Evolutionary conservation across 1,140 invertebrate genomes (phyloP), one percentile per base, ranked within the genome.

Genomic region (Streblospio benedicti): DNA sequence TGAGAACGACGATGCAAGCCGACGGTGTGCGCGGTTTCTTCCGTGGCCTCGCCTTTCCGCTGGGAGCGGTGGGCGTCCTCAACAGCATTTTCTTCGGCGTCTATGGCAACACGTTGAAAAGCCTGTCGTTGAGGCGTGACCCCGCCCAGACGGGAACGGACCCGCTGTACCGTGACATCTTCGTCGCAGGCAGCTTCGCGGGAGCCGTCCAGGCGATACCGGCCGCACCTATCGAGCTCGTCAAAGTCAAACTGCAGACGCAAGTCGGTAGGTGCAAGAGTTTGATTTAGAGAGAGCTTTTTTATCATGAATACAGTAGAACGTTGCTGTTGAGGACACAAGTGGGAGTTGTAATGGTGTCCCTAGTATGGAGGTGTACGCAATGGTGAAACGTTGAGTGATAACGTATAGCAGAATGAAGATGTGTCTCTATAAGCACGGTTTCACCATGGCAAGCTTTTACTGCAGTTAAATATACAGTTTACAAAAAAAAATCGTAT

Each of bases 71-170:
- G 57, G 87, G 86, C 1, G 77, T 81, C 2, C 74, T 85, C 16
- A 88, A 88, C 74, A 83, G 87, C 5, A 67, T 87, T 4, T 85
- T 86, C 65, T 90, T 89, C 67, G 85, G 86, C 38, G 79, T 84
- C 38, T 88, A 87, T 66, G 84, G 82, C 6, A 81, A 80, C 58
- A 76, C 78, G 28, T 63, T 87, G 49, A 72, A 80, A 68, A 1
- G 45, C 78, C 18, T 65, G 5, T 41, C 31, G 4, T 41, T 23
- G 12, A 6, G 4, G 5, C 4, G 18, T 9, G 20, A 53, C n/a
- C 25, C 20, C 5, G 51, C 2, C 5, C 23, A 27, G 5, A 27
- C 28, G 20, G 51, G 25, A n/a, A n/a, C n/a, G 23, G 23, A 28
- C 20, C 51, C 51, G 31, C 49, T n/a, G 23, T 68, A 70, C 38